Base-by-base conservation (phyloP, 2,888 invertebrate species). In the Stenodera caucasica region DNA sequence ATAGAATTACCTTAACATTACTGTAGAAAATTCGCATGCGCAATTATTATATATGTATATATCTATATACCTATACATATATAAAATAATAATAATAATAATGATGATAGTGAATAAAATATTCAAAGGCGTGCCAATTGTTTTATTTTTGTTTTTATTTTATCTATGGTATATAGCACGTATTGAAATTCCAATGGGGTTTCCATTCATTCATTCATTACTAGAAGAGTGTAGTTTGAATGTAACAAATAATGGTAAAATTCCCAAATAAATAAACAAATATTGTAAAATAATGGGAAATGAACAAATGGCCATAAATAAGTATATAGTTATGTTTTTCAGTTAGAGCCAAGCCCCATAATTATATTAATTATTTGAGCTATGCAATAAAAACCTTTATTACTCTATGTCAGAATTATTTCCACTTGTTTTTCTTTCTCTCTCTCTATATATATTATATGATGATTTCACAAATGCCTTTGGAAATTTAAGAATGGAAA, bases 1-100 rank as follows among this genome's bases (percentile, higher is more conserved):
- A 51, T 57, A 37, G 33, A 55, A 54, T 54, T 58, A 53, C 58
- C 49, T 58, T 45, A 23, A 45, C 45, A 45, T 45, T 45, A 23
- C 45, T 11, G 18, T 40, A 45, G 23, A 45, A 45, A 45, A 45
- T 45, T 37, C 54, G 29, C 33, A 58, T 53, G 53, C 53, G 57
- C 51, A 15, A 21, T 23, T 50, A n/a, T 50, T 50, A 56, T 32
- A 52, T 40, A 21, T 51, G 21, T 51, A 21, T 9, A 55, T 18
- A 56, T 35, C 11, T 49, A 14, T 23, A 49, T 49, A 49, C 49
- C 49, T 23, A 26, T 26, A 49, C 49, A 49, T 49, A 14, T 29
- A 6, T 26, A 53, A 23, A 33, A 53, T 53, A 18, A 33, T 23
- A 45, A 40, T 40, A 40, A 37, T 37, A 37, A 37, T 15, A 37